Conservation (phyloP, 2,113 vertebrate species). For the Apus apus region DNA sequence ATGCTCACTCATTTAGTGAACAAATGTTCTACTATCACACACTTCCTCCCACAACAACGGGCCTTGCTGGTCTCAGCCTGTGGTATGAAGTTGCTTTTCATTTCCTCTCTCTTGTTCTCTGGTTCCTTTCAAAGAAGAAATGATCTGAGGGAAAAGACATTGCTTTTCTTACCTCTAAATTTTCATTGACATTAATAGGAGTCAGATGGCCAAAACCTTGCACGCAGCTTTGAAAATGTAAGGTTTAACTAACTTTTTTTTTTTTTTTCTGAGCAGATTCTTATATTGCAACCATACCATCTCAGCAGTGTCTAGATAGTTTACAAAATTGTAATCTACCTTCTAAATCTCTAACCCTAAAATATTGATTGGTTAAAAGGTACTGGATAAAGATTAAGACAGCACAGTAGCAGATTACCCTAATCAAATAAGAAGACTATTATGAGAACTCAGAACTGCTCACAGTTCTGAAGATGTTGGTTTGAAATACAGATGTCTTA, state of each 20-base stretch:
- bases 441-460: slow-evolving; percentile 57
- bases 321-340: slow-evolving; percentile 65
- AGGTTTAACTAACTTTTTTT: slow-evolving; percentile 5
- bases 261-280: not conserved
- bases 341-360: slow-evolving; percentile 72
- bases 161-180: slow-evolving; percentile 45
- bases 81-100: not conserved
- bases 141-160: slow-evolving; percentile 3
- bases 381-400: slow-evolving; percentile 65
- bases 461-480: slow-evolving; percentile 61
- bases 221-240: slow-evolving; percentile 47
- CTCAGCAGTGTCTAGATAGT: slow-evolving; percentile 56
- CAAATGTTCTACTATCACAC: not conserved
- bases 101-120: slow-evolving; percentile 41
- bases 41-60: not conserved
- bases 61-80: not conserved
- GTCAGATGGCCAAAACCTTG: slow-evolving; percentile 48
- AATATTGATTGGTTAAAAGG: slow-evolving; percentile 75
- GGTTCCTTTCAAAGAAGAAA: slow-evolving; percentile 27
- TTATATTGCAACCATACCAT: not conserved
- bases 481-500: slow-evolving; percentile 79
- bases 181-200: slow-evolving; percentile 66
- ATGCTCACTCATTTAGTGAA: not conserved
- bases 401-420: slow-evolving; percentile 62
- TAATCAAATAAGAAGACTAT: slow-evolving; percentile 73